These are phyloP conservation scores for Arctopsyche grandis DNA, from an alignment of 1,140 invertebrate species.

Conservation along the genomic window DNA sequence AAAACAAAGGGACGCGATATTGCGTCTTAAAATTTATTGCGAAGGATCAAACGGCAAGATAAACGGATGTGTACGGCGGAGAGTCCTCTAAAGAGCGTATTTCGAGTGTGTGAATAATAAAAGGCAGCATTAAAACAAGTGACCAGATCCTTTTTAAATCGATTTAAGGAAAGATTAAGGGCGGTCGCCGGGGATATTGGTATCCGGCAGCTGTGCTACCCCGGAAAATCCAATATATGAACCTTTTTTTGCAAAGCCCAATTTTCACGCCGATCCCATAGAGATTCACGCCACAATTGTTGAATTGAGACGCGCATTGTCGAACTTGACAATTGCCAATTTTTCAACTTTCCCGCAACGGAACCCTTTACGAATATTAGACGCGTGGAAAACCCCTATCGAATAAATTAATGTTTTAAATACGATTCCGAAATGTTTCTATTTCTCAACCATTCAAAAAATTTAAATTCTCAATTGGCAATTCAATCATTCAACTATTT, in stretches of 20 bases:
- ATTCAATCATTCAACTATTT: too few species aligned
- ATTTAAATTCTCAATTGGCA: too few species aligned
- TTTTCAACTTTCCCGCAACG: not conserved
- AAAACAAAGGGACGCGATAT: too few species aligned
- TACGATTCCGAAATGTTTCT: too few species aligned
- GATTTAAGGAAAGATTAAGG: constrained; percentile 28
- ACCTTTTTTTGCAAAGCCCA: constrained; percentile 1
- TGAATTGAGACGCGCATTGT: constrained; percentile 24
- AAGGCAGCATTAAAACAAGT: not conserved
- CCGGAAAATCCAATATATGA: constrained; percentile 19
- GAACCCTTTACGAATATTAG: too few species aligned
- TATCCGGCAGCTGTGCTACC: constrained; percentile 1
- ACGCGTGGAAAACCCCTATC: too few species aligned
- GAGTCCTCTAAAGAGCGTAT: too few species aligned
- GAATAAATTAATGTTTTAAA: too few species aligned
- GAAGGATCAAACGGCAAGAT: too few species aligned
- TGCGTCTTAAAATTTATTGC: too few species aligned
- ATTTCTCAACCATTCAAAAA: too few species aligned
- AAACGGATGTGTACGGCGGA: too few species aligned
- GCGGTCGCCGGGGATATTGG: constrained; percentile 11
- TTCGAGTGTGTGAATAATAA: not conserved
- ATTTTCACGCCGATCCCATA: not conserved
- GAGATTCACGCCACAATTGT: constrained; percentile 23
- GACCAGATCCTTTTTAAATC: constrained; percentile 13
- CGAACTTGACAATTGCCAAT: constrained; percentile 18